Evolutionary conservation across 30 jellyfish, hydroid and myxozoan genomes (phyloP), one percentile per base, ranked within the genome.

Genomic region (Haliclystus octoradiatus): DNA sequence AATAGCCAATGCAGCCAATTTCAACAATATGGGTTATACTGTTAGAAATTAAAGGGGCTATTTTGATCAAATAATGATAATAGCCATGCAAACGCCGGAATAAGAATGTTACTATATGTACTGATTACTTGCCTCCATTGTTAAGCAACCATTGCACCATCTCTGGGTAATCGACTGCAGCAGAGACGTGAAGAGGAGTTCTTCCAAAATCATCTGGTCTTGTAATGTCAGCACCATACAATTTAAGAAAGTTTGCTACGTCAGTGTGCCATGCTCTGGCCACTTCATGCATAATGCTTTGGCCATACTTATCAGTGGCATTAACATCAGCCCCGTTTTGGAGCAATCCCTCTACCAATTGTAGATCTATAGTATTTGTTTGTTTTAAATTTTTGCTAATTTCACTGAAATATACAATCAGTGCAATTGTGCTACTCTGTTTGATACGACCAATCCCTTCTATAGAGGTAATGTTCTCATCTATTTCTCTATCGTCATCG

Each of bases 51-150:
- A n/a, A n/a, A n/a, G n/a, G n/a, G n/a, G n/a, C n/a, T n/a, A n/a
- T n/a, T n/a, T n/a, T n/a, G n/a, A n/a, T n/a, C n/a, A n/a, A n/a
- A n/a, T n/a, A n/a, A n/a, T n/a, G n/a, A n/a, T n/a, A n/a, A n/a
- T n/a, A n/a, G n/a, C n/a, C n/a, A n/a, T n/a, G n/a, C n/a, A n/a
- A n/a, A n/a, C n/a, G n/a, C n/a, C n/a, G n/a, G n/a, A n/a, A n/a
- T n/a, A n/a, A n/a, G n/a, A n/a, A n/a, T n/a, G n/a, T n/a, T n/a
- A n/a, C n/a, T n/a, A n/a, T n/a, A n/a, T n/a, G n/a, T n/a, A n/a
- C n/a, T n/a, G n/a, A n/a, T n/a, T n/a, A n/a, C 32, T 19, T 52
- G 77, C 95, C 95, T 84, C 95, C 95, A 84, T 71, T 76, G 9
- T 84, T 52, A 33, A 66, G 61, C 63, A 84, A 63, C 52, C 63